These are phyloP conservation scores for Cacatua alba DNA, from an alignment of 2,113 vertebrate species.

Conservation along the genomic window DNA sequence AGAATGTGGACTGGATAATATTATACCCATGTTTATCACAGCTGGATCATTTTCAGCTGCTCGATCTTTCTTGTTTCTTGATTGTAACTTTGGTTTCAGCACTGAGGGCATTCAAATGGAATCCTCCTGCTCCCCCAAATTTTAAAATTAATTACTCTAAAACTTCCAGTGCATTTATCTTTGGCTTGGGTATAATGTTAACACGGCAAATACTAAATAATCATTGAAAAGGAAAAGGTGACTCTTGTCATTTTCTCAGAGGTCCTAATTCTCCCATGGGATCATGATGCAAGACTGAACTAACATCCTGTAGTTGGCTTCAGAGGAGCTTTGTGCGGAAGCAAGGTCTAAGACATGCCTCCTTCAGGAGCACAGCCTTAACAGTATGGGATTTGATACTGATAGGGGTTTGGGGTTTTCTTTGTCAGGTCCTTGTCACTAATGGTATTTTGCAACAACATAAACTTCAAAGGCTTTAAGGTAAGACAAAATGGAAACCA, in stretches of 20 bases:
- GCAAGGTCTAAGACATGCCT: not conserved
- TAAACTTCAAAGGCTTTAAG: not conserved
- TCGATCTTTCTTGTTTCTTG: not conserved
- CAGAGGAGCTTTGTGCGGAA: not conserved
- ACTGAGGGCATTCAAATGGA: not conserved
- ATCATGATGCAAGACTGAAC: not conserved
- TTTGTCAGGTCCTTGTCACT: not conserved
- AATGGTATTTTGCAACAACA: not conserved
- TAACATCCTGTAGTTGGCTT: not conserved
- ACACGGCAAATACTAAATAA: not conserved
- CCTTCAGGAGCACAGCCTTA: not conserved
- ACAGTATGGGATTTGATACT: not conserved
- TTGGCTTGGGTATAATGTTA: not conserved
- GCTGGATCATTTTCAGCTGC: not conserved
- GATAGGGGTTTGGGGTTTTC: not conserved
- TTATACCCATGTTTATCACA: not conserved
- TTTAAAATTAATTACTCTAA: not conserved
- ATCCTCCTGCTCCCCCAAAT: not conserved
- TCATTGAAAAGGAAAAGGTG: not conserved
- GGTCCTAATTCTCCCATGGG: not conserved
- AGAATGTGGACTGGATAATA: not conserved
- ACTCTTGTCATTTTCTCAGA: conserved; percentile 9
- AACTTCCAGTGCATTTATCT: not conserved
- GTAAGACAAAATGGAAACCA: not conserved
- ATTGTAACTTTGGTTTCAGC: not conserved